Evolutionary conservation across 2,797 vertebrate species (phyloP).

Genomic region (Lindbergichthys nudifrons): DNA sequence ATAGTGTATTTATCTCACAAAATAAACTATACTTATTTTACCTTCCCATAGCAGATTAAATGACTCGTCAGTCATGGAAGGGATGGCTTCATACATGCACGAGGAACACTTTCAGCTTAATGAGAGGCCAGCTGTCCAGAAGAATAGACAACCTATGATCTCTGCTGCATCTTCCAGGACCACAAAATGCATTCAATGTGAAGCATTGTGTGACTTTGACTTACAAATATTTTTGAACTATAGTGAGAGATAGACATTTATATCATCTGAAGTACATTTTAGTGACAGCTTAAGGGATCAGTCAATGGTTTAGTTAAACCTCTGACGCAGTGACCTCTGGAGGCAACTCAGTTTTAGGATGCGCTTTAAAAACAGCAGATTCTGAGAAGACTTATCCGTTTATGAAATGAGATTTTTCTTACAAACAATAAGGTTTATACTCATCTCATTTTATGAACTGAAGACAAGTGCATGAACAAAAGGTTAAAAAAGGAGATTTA

Average conservation of each 20-base stretch:
- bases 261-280: not conserved
- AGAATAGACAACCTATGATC: not conserved
- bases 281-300: not conserved
- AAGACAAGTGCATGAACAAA: not conserved
- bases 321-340: not conserved
- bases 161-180: not conserved
- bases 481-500: not conserved
- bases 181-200: conserved; percentile 13
- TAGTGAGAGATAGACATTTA: not conserved
- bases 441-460: not conserved
- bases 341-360: not conserved
- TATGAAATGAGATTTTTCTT: not conserved
- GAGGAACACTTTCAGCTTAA: conserved; percentile 26
- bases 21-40: not conserved
- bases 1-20: not conserved
- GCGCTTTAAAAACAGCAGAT: not conserved
- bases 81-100: not conserved
- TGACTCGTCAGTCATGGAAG: not conserved
- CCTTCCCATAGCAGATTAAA: conserved; percentile 12
- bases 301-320: not conserved
- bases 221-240: conserved; percentile 10
- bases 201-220: not conserved
- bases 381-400: not conserved
- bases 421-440: not conserved
- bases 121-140: conserved; percentile 12